Percentiles rank a stretch among this genome's conserved stretches.
These are phyloP conservation scores for Dasyprocta punctata DNA, from an alignment of 2,113 vertebrate genomes.

Conservation along the genomic window DNA sequence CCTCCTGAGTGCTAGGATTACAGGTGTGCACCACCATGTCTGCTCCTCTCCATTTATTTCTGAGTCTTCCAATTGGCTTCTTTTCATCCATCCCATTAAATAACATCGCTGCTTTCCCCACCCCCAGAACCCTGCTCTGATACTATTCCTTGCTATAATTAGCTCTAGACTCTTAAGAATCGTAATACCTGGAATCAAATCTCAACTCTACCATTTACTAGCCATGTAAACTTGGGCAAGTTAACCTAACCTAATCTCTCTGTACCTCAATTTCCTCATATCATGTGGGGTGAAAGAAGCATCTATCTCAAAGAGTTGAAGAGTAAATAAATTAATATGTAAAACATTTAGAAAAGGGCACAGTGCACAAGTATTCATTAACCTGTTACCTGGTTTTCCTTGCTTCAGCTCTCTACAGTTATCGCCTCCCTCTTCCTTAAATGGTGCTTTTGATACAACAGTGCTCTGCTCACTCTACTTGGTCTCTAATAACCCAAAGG, in stretches of 20 bases:
- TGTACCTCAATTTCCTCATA: slow-evolving; percentile 17
- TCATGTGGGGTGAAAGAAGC: slow-evolving; percentile 22
- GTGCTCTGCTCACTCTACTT: background rate
- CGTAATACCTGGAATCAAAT: slow-evolving; percentile 14
- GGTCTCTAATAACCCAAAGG: background rate
- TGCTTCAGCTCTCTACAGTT: background rate
- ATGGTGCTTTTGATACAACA: background rate
- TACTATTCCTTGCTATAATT: no score
- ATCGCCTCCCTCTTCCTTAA: background rate
- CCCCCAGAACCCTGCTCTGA: no score
- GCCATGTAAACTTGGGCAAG: background rate
- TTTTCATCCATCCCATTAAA: no score
- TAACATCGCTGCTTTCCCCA: no score
- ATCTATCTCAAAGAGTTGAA: slow-evolving; percentile 23
- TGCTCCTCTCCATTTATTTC: no score
- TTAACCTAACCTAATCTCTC: slow-evolving; percentile 32
- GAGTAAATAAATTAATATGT: slow-evolving; percentile 59
- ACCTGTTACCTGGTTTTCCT: background rate
- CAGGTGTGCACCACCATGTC: no score
- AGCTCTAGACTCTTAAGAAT: background rate
- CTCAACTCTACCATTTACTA: slow-evolving; percentile 17
- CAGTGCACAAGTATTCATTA: background rate
- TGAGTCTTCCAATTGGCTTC: no score
- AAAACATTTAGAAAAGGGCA: slow-evolving; percentile 36
- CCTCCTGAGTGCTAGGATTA: no score